A percentile compares a stretch with the other conserved stretches of the same genome.
phyloP scores from a whole-genome alignment of 1,140 invertebrate genomes.

The Branchinecta lynchi region DNA sequence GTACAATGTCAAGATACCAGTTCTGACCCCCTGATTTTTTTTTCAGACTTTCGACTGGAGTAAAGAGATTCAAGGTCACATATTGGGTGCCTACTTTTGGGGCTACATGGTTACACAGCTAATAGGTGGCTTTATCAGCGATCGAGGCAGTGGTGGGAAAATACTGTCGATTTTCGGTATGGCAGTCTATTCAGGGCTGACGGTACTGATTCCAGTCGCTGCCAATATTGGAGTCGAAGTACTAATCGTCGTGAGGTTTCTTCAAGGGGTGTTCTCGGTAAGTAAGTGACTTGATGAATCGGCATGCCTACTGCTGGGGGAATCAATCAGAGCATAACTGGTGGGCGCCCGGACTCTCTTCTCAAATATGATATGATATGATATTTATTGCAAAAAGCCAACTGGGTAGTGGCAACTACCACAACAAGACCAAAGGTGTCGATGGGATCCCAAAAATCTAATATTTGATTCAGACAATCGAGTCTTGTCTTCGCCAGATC shows the following conservation, averaged over 20 bases:
- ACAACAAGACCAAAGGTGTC: too few species aligned
- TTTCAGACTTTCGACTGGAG: constrained; percentile 28
- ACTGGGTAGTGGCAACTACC: too few species aligned
- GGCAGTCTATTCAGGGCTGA: constrained; percentile 29
- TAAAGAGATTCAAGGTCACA: constrained; percentile 29
- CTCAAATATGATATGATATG: too few species aligned
- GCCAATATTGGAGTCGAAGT: constrained; percentile 30
- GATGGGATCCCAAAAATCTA: too few species aligned
- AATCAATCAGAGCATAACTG: too few species aligned
- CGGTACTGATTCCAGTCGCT: constrained; percentile 31
- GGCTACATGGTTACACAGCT: constrained; percentile 35
- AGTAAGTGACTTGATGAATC: too few species aligned
- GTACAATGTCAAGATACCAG: too few species aligned
- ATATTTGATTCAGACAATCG: too few species aligned
- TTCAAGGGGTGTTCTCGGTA: constrained; percentile 32
- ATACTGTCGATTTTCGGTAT: constrained; percentile 28
- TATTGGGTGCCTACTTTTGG: constrained; percentile 33
- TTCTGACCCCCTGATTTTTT: too few species aligned
- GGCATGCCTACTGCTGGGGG: neutral
- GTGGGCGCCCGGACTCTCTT: too few species aligned
- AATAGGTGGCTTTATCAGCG: constrained; percentile 32
- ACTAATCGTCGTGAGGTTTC: constrained; percentile 30
- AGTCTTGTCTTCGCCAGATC: too few species aligned
- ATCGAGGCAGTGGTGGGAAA: constrained; percentile 31
- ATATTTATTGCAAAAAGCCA: too few species aligned